Conservation (phyloP, 2,113 vertebrate species). For the Amphilophus citrinellus region DNA sequence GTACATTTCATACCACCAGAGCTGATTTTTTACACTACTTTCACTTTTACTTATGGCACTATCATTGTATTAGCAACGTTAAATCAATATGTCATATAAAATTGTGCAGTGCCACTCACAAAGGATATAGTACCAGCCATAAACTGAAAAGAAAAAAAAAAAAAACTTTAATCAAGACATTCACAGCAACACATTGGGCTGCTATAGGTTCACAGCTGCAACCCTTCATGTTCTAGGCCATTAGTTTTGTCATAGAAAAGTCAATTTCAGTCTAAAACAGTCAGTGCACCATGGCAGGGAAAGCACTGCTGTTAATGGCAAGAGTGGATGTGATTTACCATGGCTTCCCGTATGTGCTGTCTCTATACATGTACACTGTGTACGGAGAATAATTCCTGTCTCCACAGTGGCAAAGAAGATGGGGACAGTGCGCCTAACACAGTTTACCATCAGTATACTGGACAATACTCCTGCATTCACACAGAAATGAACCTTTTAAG, state of each 20-base stretch:
- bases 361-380: not conserved
- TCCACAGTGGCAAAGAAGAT: not conserved
- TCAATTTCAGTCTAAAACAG: conserved; percentile 3
- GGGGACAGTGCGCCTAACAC: not conserved
- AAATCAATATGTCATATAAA: not conserved
- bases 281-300: not conserved
- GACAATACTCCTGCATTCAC: not conserved
- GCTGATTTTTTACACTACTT: not conserved
- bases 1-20: not conserved
- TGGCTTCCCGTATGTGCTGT: conserved; percentile 9
- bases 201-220: not conserved
- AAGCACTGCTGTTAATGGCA: not conserved
- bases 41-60: not conserved
- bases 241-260: conserved; percentile 19
- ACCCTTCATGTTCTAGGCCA: conserved; percentile 9
- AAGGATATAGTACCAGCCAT: not conserved
- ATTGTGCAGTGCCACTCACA: not conserved
- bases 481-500: not conserved
- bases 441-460: not conserved
- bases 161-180: not conserved
- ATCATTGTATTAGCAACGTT: not conserved
- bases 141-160: not conserved
- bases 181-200: not conserved
- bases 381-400: not conserved
- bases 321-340: not conserved